Percentiles rank a stretch among this genome's conserved stretches.
Evolutionary conservation across 1,140 invertebrate species (phyloP).

Genomic region (Linepithema humile): DNA sequence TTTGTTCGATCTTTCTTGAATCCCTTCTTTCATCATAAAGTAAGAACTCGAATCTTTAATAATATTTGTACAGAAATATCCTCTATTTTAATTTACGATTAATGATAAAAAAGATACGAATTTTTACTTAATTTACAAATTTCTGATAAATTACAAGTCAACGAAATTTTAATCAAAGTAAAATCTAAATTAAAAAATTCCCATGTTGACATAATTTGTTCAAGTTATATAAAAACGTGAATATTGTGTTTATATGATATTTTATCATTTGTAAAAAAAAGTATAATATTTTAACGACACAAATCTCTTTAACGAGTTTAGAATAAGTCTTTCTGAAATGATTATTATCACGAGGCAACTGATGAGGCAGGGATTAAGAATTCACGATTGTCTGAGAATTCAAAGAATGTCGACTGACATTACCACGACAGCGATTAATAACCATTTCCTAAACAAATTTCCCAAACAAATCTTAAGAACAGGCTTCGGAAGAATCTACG

Average conservation of each 20-base stretch:
- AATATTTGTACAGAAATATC: background rate
- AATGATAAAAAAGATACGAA: no score
- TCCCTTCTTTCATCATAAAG: background rate
- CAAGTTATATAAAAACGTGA: background rate
- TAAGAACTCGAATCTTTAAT: background rate
- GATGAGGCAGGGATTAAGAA: no score
- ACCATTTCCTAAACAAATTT: conserved; percentile 9
- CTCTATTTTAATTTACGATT: no score
- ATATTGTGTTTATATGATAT: background rate
- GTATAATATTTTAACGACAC: background rate
- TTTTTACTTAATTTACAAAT: background rate
- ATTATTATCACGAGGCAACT: no score
- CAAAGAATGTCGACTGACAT: background rate
- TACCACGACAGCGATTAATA: background rate
- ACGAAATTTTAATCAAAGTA: background rate
- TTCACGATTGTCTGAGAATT: background rate
- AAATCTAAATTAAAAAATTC: background rate
- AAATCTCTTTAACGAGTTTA: background rate
- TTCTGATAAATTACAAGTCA: background rate
- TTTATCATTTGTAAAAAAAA: background rate
- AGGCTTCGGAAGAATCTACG: background rate
- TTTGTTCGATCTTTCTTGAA: conserved; percentile 23
- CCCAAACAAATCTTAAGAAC: no score
- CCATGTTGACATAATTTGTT: background rate
- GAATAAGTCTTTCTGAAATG: background rate